Base-by-base conservation (phyloP, 2,113 vertebrate genomes). In the Cyrtonyx montezumae region DNA sequence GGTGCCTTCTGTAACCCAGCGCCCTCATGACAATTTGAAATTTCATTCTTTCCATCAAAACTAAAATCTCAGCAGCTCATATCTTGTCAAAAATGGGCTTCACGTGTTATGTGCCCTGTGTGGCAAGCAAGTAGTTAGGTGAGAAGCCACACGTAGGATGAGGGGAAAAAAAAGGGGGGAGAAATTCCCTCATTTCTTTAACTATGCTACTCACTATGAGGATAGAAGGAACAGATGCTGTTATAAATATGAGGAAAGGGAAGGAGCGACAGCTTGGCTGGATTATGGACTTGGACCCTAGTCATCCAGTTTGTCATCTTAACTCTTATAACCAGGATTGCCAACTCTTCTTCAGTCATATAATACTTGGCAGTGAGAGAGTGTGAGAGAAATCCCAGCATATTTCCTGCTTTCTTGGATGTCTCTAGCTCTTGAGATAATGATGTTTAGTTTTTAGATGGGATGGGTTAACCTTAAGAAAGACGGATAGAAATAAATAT, bases 71-170 rank as follows among this genome's bases (percentile, higher is more conserved):
- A 77, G 46, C 0, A 4, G 49, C 53, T 82, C 26, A 2, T 36
- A n/a, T 36, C 4, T 8, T 84, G 36, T 69, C 59, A 53, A 84
- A 84, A 95, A 55, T 20, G 30, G 36, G 16, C 45, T 78, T 93
- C 20, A 7, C 20, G 8, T 14, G 22, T 34, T 77, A 37, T 0
- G 0, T 34, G 55, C 11, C 3, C 69, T 9, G 42, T 49, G 36
- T 40, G 22, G 42, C 37, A 82, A 53, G 49, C 56, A 84, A 68
- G 68, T 62, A 88, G 49, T 11, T 82, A 43, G 45, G 49, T 49
- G 59, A 82, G 43, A 79, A 45, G n/a, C 5, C 43, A 56, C 0
- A 0, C 32, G 49, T 17, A 53, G 26, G 34, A 37, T 34, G 19
- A 46, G n/a, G 16, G 18, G 18, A 19, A 18, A 36, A 49, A 36